These are phyloP conservation scores for Jaculus jaculus DNA, from an alignment of 2,113 vertebrate genomes.

Conservation along the genomic window DNA sequence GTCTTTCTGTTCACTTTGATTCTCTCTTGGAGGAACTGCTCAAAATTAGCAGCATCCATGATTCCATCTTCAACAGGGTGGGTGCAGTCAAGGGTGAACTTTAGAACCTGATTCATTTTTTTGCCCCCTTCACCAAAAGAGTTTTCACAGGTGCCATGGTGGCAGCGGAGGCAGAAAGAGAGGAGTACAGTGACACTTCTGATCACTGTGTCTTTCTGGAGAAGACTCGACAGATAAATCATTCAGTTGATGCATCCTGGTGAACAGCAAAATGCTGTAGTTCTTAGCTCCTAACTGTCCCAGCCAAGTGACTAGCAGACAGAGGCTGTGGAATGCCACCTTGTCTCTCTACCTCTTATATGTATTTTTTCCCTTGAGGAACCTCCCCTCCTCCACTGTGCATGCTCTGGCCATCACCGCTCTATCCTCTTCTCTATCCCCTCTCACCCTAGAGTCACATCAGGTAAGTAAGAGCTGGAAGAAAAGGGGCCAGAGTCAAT, in stretches of 20 bases:
- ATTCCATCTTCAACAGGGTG: too few relatives aligned
- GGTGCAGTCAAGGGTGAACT: too few relatives aligned
- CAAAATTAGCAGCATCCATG: too few relatives aligned
- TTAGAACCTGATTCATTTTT: too few relatives aligned
- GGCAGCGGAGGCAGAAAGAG: too few relatives aligned
- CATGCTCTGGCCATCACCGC: background rate
- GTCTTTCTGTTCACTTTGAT: too few relatives aligned
- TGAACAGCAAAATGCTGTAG: background rate
- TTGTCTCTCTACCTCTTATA: background rate
- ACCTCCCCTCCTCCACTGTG: accelerated
- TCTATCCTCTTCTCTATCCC: background rate
- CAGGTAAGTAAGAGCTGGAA: background rate
- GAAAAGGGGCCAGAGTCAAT: background rate
- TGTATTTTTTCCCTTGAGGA: background rate
- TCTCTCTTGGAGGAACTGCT: too few relatives aligned
- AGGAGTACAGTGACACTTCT: background rate
- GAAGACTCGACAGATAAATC: background rate
- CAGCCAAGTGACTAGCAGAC: background rate
- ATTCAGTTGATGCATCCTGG: background rate
- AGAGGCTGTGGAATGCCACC: background rate
- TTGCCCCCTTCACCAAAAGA: too few relatives aligned
- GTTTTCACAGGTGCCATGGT: too few relatives aligned
- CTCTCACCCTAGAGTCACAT: background rate
- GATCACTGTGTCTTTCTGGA: background rate
- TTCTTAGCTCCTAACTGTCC: background rate